Base-by-base conservation (phyloP, 2,888 invertebrate species). In the Ophion slaviceki region DNA sequence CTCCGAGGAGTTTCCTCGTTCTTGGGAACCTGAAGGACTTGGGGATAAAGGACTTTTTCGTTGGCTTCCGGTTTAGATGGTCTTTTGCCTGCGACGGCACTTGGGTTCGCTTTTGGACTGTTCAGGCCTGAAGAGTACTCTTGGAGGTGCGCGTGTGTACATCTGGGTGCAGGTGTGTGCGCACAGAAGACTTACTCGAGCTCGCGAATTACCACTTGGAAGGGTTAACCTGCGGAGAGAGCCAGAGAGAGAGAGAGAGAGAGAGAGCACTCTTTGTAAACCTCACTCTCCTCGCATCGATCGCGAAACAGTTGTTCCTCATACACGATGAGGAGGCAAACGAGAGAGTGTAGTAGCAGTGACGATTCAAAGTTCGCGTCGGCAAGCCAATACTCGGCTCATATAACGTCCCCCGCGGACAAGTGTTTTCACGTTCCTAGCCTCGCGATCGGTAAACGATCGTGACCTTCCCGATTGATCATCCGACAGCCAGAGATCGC, bases 221-320 rank as follows among this genome's bases (percentile, higher is more conserved):
- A 86, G 84, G 86, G 83, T 78, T 75, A 77, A 57, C 80, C 70
- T 81, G 81, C 61, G 71, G 59, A 62, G 71, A 68, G 40, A 67
- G 36, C 8, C 57, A 68, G 45, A 67, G 67, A 67, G 67, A 67
- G 67, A 77, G 32, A 76, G 53, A 64, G 53, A 71, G 70, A 20
- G 70, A 47, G 47, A 14, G 32, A 57, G 53, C 80, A 77, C 80
- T 80, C 72, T 86, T 83, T 75, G 74, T 75, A 61, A 36, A 77
- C 77, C 68, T 74, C 74, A 74, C 62, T 64, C 61, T 45, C 76
- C 75, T 64, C 47, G 84, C 67, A 85, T 85, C 80, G 85, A 85
- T 87, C 85, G 87, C 66, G 80, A 81, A 83, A 85, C 85, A 83
- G 86, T 81, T 82, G 84, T 83, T 83, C 74, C 68, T 79, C 70